Base-by-base conservation (phyloP, 2,888 invertebrate species). In the Siphlonurus alternatus region DNA sequence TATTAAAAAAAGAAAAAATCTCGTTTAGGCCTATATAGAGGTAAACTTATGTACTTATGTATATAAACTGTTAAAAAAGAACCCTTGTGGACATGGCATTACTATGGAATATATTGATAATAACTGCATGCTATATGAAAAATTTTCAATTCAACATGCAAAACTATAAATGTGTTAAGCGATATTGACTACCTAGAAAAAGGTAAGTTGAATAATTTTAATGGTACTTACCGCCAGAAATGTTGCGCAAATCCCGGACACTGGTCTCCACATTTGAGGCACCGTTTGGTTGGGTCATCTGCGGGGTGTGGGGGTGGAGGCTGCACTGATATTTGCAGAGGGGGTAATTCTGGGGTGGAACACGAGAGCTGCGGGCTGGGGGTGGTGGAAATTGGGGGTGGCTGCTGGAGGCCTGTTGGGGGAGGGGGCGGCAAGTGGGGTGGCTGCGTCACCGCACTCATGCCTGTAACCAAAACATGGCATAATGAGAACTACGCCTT, bases 221-320 rank as follows among this genome's bases (percentile, higher is more conserved):
- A 38, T 38, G 5, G 38, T 38, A 61, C 67, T 67, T 62, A 68
- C 68, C 68, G 67, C 68, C 68, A 68, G 60, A 68, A 67, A 63
- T 68, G 68, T 53, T 66, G 66, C n/a, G 66, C 67, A 62, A 67
- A 68, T 56, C 68, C 68, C 25, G 67, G 68, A 38, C 65, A 65
- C 24, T 64, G 65, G 59, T 65, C 65, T 15, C 65, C 65, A 62
- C 68, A 68, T 51, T 63, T 62, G 25, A 59, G 61, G 61, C 67
- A 67, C 53, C 63, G 60, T 25, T 53, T 64, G 25, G 61, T 62
- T 20, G 66, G 66, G 7, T 56, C 56, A 22, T 56, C 56, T 10
- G 56, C 56, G 5, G 22, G 38, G 15, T 22, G 56, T 38, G 15
- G 5, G 5, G 5, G 38, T 38, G 15, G 5, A 10, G 5, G 38